phyloP scores from a whole-genome alignment of 2,888 invertebrate species.

The Apodemia mormo region DNA sequence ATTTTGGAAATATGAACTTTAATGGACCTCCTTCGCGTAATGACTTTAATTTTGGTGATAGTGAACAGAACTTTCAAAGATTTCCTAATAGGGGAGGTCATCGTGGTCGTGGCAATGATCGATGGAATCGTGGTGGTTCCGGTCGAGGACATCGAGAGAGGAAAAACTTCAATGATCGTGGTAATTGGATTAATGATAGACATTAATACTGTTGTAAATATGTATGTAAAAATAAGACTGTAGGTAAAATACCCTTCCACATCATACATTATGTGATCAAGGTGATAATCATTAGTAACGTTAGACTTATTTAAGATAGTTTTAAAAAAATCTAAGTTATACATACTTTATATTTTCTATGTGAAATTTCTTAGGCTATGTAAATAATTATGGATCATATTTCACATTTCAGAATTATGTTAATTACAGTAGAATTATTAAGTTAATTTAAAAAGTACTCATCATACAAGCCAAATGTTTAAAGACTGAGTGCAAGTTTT shows the following conservation, averaged over 20 bases:
- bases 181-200: constrained; percentile 79
- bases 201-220: constrained; percentile 56
- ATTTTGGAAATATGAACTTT: constrained; percentile 69
- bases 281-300: constrained; percentile 63
- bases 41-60: constrained; percentile 70
- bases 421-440: constrained; percentile 39
- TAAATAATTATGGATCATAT: constrained; percentile 29
- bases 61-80: constrained; percentile 67
- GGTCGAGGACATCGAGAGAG: constrained; percentile 73
- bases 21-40: constrained; percentile 64
- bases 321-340: constrained; percentile 49
- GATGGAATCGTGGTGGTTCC: constrained; percentile 72
- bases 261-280: constrained; percentile 63
- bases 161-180: constrained; percentile 75
- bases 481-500: constrained; percentile 76
- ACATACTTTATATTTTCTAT: constrained; percentile 38
- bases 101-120: constrained; percentile 69
- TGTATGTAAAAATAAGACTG: constrained; percentile 25
- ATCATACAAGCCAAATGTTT: constrained; percentile 77
- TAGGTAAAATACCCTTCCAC: constrained; percentile 53
- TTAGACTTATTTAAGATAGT: constrained; percentile 53
- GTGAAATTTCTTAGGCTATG: constrained; percentile 32
- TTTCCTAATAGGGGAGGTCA: constrained; percentile 70
- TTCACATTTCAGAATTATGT: constrained; percentile 15
- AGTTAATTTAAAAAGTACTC: constrained; percentile 61